A percentile compares a stretch with the other conserved stretches of the same genome.
Evolutionary conservation across 2,797 vertebrate species (phyloP).

Genomic region (Simalia tracyae): DNA sequence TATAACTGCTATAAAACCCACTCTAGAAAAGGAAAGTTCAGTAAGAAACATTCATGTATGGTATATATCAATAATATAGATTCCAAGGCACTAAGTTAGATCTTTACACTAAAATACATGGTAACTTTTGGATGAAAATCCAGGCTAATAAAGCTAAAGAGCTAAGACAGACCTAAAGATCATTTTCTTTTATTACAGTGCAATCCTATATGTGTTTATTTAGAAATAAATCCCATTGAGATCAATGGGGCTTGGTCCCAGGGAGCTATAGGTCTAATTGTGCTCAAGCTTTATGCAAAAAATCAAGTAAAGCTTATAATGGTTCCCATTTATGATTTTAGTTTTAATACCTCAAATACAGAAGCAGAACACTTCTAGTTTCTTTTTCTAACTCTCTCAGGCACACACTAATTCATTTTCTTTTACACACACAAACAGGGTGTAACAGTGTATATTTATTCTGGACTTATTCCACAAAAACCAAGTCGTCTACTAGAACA

Average conservation of each 20-base stretch:
- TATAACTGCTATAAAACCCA: slow-evolving; percentile 46
- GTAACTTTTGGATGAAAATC: neutral
- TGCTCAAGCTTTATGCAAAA: neutral
- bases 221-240: neutral
- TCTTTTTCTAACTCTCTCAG: neutral
- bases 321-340: neutral
- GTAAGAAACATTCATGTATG: neutral
- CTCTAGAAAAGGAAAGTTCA: neutral
- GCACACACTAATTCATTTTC: neutral
- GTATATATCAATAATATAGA: neutral
- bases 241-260: neutral
- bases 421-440: neutral
- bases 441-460: neutral
- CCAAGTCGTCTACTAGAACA: neutral
- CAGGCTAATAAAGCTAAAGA: neutral
- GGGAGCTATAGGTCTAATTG: neutral
- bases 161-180: neutral
- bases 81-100: neutral
- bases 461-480: neutral
- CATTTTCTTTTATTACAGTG: neutral
- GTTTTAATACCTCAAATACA: neutral
- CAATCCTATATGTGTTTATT: neutral
- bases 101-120: neutral
- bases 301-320: neutral
- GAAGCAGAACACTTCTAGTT: neutral